These are phyloP conservation scores for Trachelus stipa DNA, from an alignment of 2,888 invertebrate species.

Conservation along the genomic window DNA sequence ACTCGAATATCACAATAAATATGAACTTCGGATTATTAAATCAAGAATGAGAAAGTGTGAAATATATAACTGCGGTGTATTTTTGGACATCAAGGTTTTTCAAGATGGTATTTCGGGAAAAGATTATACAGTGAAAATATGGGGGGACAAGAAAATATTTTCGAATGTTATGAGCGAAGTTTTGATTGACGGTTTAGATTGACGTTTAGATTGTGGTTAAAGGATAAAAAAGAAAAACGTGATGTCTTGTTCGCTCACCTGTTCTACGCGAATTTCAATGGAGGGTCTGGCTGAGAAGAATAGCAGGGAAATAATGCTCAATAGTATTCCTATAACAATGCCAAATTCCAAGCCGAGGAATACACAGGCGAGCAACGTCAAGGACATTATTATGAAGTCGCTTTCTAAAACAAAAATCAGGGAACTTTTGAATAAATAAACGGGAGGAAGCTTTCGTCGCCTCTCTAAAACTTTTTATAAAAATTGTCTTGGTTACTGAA, in stretches of 20 bases:
- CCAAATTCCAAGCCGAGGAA: slow-evolving; percentile 75
- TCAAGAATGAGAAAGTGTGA: no score
- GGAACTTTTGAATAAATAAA: neutral
- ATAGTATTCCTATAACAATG: slow-evolving; percentile 71
- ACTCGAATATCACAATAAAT: no score
- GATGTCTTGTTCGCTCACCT: slow-evolving; percentile 33
- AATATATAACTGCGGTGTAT: neutral
- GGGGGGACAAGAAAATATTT: neutral
- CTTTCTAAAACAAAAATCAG: slow-evolving; percentile 65
- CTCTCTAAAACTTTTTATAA: neutral
- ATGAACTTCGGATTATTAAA: no score
- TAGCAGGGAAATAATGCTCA: slow-evolving; percentile 69
- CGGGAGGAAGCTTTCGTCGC: neutral
- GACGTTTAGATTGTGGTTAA: neutral
- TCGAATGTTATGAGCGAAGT: neutral
- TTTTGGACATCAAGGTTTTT: neutral
- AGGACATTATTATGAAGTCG: slow-evolving; percentile 71
- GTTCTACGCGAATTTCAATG: slow-evolving; percentile 41
- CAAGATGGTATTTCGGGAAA: neutral
- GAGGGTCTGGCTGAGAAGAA: slow-evolving; percentile 70
- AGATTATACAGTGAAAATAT: neutral
- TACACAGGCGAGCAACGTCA: slow-evolving; percentile 72
- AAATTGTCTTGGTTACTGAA: neutral
- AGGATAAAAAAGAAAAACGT: neutral
- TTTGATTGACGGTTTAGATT: no score